Evolutionary conservation across 2,888 invertebrate genomes (phyloP), one percentile per base, ranked within the genome.

Genomic region (Argyra leucocephala): DNA sequence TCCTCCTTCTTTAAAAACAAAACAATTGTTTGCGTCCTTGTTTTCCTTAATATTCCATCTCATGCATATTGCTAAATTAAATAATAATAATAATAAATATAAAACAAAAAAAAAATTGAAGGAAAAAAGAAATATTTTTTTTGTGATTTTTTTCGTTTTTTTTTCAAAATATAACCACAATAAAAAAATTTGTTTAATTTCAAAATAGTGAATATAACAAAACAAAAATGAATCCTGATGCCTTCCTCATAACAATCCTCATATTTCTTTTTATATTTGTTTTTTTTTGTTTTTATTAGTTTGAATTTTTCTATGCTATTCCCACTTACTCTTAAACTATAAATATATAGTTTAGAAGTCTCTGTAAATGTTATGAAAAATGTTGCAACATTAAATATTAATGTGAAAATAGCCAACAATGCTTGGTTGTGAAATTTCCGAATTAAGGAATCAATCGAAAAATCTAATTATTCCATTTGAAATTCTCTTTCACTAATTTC

Each of bases 11-110:
- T 31, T 1, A 6, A 5, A 48, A 48, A 48, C 48, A 48, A 48
- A 48, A 48, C 48, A 48, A 48, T 15, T n/a, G n/a, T n/a, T n/a
- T 48, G 48, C 48, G 48, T 48, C 48, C 48, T 48, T 48, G 48
- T 48, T 48, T 48, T 48, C 15, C 48, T 48, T 48, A n/a, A 48
- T 48, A 3, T 48, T 48, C n/a, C n/a, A n/a, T n/a, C n/a, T n/a
- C 18, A 18, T 48, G 48, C 48, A 48, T 48, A 48, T 48, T n/a
- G 12, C 48, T 48, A 48, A 5, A 48, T 48, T 48, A 18, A 48
- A 48, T 48, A 9, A 48, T 18, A 31, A 31, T 18, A 48, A 48
- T 2, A 48, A 48, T 12, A 48, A 48, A 48, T 7, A 6, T 3
- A 6, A 9, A 18, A 48, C 18, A 48, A n/a, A 48, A n/a, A 31